phyloP scores from a whole-genome alignment of 2,888 invertebrate genomes.

The Uropetala carovei region DNA sequence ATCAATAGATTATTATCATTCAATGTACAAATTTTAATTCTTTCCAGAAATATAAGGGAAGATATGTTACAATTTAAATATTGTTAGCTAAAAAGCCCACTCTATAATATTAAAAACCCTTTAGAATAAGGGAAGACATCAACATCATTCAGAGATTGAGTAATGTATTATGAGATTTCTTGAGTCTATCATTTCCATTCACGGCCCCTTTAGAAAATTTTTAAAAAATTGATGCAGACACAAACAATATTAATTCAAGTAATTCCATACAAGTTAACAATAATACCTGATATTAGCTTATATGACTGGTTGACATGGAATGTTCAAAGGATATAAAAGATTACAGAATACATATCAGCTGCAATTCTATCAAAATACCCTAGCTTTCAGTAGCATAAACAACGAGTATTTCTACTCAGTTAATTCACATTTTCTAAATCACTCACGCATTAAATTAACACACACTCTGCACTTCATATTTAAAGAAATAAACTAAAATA shows the following conservation, averaged over 20 bases:
- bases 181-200: neutral
- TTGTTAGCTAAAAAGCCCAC: constrained; percentile 23
- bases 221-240: neutral
- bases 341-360: neutral
- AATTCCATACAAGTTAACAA: neutral
- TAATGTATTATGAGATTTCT: neutral
- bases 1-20: constrained; percentile 34
- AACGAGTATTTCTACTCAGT: neutral
- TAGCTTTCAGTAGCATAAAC: neutral
- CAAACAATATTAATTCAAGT: neutral
- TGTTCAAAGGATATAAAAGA: neutral
- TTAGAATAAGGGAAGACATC: constrained; percentile 10
- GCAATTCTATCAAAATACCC: neutral
- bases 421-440: neutral
- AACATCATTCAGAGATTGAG: neutral
- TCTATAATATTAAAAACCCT: constrained; percentile 27
- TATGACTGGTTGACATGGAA: neutral
- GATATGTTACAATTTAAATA: constrained; percentile 40
- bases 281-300: neutral
- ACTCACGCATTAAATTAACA: neutral
- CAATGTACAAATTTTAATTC: constrained; percentile 26
- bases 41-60: constrained; percentile 40
- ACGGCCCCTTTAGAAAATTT: neutral
- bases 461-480: constrained; percentile 10
- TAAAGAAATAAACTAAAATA: constrained; percentile 2